Evolutionary conservation across 2,113 vertebrate species (phyloP).

Genomic region (Anolis sagrei): DNA sequence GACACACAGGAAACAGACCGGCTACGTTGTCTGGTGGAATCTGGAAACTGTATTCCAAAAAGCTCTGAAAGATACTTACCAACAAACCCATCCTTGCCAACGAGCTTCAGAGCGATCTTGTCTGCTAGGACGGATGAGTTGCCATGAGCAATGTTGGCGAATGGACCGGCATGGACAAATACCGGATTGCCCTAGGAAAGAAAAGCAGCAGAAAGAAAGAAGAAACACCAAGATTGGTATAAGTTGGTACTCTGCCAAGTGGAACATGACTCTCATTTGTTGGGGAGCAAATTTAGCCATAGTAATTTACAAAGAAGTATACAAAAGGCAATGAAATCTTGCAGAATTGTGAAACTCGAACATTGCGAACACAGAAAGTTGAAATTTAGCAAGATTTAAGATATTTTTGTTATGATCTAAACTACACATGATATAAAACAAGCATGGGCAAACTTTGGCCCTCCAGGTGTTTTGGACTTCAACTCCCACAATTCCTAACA

Average conservation of each 20-base stretch:
- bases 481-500: too few species aligned
- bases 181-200: constrained; percentile 90
- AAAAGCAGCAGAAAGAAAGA: background rate
- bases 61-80: constrained; percentile 74
- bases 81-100: constrained; percentile 94
- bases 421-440: background rate
- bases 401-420: too few species aligned
- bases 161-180: constrained; percentile 97
- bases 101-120: constrained; percentile 95
- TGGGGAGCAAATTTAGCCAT: background rate
- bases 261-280: background rate
- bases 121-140: constrained; percentile 98
- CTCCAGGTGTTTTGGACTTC: too few species aligned
- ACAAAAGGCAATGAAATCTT: background rate
- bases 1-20: too few species aligned
- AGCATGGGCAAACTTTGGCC: too few species aligned
- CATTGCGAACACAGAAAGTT: constrained; percentile 27
- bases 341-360: constrained; percentile 40
- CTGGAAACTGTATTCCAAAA: too few species aligned
- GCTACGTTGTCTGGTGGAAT: too few species aligned
- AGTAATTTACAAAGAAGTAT: background rate
- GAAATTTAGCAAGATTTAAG: background rate
- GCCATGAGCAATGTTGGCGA: constrained; percentile 98
- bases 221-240: background rate
- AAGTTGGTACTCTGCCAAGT: background rate